These are phyloP conservation scores for Chymomyza caudatula DNA, from an alignment of 2,888 invertebrate species.

Conservation along the genomic window DNA sequence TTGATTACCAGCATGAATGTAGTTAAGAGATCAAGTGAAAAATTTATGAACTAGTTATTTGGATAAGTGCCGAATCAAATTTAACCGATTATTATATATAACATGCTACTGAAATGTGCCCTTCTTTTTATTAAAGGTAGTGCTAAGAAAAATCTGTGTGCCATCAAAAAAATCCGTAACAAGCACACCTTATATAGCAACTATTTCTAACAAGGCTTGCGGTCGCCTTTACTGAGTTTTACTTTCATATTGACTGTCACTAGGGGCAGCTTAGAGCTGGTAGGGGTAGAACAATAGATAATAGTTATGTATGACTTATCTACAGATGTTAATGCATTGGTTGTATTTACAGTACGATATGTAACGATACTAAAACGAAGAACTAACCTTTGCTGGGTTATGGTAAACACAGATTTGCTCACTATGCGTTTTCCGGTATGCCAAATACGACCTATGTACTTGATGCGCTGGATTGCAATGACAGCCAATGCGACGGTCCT, in stretches of 20 bases:
- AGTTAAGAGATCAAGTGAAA: not conserved
- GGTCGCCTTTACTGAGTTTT: constrained; percentile 64
- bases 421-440: constrained; percentile 81
- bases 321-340: constrained; percentile 24
- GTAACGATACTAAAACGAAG: not conserved
- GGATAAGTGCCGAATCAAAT: not conserved
- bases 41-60: constrained; percentile 2
- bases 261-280: constrained; percentile 65
- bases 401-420: constrained; percentile 78
- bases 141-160: not conserved
- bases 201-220: constrained; percentile 50
- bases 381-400: constrained; percentile 76
- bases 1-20: not conserved
- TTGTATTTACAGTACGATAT: not conserved
- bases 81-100: not conserved
- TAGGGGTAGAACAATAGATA: constrained; percentile 36
- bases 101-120: not conserved
- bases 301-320: constrained; percentile 43
- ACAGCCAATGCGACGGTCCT: constrained; percentile 81
- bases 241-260: constrained; percentile 74
- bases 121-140: not conserved
- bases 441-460: constrained; percentile 83
- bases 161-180: not conserved
- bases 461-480: constrained; percentile 83
- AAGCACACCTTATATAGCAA: constrained; percentile 11